Evolutionary conservation across 2,888 invertebrate species (phyloP).

Genomic region (Catocala nupta): DNA sequence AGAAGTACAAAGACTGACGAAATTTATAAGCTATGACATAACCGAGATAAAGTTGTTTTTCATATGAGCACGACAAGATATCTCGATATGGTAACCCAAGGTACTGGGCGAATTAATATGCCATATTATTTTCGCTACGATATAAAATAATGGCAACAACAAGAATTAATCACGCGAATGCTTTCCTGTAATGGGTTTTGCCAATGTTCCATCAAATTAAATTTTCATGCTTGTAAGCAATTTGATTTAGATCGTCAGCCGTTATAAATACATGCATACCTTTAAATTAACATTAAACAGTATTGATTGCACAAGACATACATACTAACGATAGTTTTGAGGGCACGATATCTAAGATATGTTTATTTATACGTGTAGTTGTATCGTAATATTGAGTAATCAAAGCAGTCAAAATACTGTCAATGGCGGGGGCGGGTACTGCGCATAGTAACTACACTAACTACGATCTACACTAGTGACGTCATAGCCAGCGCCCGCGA

Average conservation of each 20-base stretch:
- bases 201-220: slow-evolving; percentile 9
- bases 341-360: too few relatives aligned
- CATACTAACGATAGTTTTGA: too few relatives aligned
- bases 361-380: neutral
- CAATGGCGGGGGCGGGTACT: too few relatives aligned
- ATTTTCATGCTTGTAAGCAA: slow-evolving; percentile 8
- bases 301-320: neutral
- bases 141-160: slow-evolving; percentile 8
- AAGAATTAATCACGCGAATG: slow-evolving; percentile 11
- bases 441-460: too few relatives aligned
- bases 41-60: slow-evolving; percentile 60
- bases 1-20: slow-evolving; percentile 54
- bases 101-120: neutral
- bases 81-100: slow-evolving; percentile 19
- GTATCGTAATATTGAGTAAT: slow-evolving; percentile 37
- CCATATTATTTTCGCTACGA: neutral
- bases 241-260: neutral
- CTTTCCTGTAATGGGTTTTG: slow-evolving; percentile 13
- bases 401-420: neutral
- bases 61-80: slow-evolving; percentile 25
- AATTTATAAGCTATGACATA: slow-evolving; percentile 48
- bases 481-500: too few relatives aligned
- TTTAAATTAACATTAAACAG: slow-evolving; percentile 3
- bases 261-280: neutral
- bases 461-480: too few relatives aligned